A percentile compares a stretch with the other conserved stretches of the same genome.
These are phyloP conservation scores for Plotosus lineatus DNA, from an alignment of 2,113 vertebrate species.

Conservation along the genomic window DNA sequence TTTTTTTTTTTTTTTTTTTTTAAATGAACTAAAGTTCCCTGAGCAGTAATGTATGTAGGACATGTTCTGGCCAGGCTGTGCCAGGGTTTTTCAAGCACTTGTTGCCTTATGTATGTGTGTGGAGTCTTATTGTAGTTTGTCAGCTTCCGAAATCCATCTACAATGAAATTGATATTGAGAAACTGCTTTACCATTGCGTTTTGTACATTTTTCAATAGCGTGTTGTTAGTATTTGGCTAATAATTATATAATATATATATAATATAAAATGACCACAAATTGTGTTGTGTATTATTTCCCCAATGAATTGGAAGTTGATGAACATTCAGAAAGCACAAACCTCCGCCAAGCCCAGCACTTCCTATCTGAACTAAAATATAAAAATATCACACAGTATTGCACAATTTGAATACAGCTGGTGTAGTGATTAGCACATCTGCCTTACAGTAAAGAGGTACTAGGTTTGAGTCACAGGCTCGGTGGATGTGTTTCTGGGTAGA, in stretches of 20 bases:
- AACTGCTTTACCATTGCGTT: background rate
- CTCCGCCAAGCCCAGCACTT: no score
- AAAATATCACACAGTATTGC: no score
- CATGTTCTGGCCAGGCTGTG: conserved; percentile 15
- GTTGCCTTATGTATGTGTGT: conserved; percentile 59
- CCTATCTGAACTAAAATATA: no score
- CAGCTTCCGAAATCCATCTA: background rate
- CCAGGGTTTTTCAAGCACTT: conserved; percentile 33
- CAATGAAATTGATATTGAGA: background rate
- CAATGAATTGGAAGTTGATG: no score
- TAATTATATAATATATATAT: background rate
- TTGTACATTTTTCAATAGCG: background rate
- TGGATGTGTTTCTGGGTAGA: no score
- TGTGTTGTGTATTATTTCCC: background rate
- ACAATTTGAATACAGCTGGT: no score
- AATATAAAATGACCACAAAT: conserved; percentile 4
- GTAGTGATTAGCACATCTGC: no score
- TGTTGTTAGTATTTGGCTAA: background rate
- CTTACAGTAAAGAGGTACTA: no score
- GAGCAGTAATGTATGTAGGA: conserved; percentile 13
- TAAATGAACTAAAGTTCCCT: conserved; percentile 1
- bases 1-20: no score
- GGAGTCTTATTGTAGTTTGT: conserved; percentile 24
- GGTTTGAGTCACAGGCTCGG: no score
- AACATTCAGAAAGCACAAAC: no score